Percentiles rank a stretch among this genome's conserved stretches.
Conservation (phyloP, 2,797 vertebrate genomes). For the Liparis tanakae region DNA sequence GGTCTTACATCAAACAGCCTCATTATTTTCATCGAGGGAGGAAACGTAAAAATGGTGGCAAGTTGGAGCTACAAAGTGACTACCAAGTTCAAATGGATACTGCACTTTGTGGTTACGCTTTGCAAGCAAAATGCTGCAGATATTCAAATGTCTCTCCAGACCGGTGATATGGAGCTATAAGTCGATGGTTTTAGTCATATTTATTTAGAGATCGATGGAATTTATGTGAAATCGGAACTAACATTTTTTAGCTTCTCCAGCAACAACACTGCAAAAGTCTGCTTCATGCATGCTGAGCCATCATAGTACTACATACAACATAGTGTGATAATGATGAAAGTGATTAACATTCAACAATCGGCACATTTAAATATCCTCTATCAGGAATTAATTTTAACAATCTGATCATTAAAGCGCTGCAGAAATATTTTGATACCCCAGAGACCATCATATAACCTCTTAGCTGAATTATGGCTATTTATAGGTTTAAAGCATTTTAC, state of each 20-base stretch:
- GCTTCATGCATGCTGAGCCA: slow-evolving; percentile 12
- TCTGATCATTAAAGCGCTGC: slow-evolving; percentile 50
- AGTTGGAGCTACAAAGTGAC: slow-evolving; percentile 73
- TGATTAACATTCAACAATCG: slow-evolving; percentile 34
- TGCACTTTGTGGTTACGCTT: slow-evolving; percentile 58
- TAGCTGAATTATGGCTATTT: slow-evolving; percentile 71
- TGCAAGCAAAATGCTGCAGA: slow-evolving; percentile 53
- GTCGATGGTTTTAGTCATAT: slow-evolving; percentile 27
- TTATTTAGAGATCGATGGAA: slow-evolving; percentile 20
- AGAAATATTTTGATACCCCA: slow-evolving; percentile 66
- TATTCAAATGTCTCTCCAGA: slow-evolving; percentile 54
- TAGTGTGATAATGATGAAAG: slow-evolving; percentile 25
- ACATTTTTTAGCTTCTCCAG: slow-evolving; percentile 24
- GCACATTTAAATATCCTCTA: slow-evolving; percentile 44
- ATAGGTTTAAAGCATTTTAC: slow-evolving; percentile 74
- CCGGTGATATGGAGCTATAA: slow-evolving; percentile 24
- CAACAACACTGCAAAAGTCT: slow-evolving; percentile 17
- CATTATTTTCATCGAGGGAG: slow-evolving; percentile 79
- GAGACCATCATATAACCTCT: slow-evolving; percentile 57
- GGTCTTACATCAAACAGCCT: slow-evolving; percentile 78
- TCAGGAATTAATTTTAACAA: slow-evolving; percentile 45
- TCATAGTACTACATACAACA: slow-evolving; percentile 13
- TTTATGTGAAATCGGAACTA: slow-evolving; percentile 25
- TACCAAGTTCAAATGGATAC: slow-evolving; percentile 74
- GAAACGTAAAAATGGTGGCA: slow-evolving; percentile 57